A percentile compares a stretch with the other conserved stretches of the same genome.
Evolutionary conservation across 2,113 vertebrate species (phyloP).

Genomic region (Mustelus asterias): DNA sequence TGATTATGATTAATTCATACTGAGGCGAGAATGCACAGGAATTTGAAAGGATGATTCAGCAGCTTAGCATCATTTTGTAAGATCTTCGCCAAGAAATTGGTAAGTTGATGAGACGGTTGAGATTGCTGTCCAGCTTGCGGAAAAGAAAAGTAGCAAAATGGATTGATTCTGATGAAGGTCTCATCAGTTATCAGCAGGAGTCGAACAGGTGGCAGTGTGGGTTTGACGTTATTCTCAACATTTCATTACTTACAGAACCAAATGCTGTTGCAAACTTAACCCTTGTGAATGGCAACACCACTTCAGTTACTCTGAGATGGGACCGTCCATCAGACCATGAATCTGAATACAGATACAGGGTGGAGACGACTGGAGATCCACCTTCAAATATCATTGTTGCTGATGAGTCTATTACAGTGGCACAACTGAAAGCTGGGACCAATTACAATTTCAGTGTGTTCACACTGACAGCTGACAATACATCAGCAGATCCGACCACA

Average conservation of each 20-base stretch:
- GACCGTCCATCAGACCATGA: constrained; percentile 26
- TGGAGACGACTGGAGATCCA: not conserved
- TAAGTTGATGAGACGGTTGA: not conserved
- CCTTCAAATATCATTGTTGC: not conserved
- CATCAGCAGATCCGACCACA: not conserved
- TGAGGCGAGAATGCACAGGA: not conserved
- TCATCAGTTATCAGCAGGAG: not conserved
- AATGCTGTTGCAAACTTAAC: not conserved
- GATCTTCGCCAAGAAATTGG: not conserved
- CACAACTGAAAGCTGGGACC: constrained; percentile 39
- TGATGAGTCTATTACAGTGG: not conserved
- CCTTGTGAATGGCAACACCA: not conserved
- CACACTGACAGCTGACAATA: not conserved
- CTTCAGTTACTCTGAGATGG: constrained; percentile 50
- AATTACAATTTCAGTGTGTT: not conserved
- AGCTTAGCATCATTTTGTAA: not conserved
- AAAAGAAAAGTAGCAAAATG: not conserved
- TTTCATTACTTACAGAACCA: not conserved
- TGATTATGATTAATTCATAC: not conserved
- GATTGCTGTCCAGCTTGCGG: no score
- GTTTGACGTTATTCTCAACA: not conserved
- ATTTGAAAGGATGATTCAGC: not conserved
- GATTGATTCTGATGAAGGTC: not conserved
- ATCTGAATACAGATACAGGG: constrained; percentile 42
- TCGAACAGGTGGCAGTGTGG: not conserved